Evolutionary conservation across 2,888 invertebrate genomes (phyloP), one percentile per base, ranked within the genome.

Genomic region (Thalpophila matura): DNA sequence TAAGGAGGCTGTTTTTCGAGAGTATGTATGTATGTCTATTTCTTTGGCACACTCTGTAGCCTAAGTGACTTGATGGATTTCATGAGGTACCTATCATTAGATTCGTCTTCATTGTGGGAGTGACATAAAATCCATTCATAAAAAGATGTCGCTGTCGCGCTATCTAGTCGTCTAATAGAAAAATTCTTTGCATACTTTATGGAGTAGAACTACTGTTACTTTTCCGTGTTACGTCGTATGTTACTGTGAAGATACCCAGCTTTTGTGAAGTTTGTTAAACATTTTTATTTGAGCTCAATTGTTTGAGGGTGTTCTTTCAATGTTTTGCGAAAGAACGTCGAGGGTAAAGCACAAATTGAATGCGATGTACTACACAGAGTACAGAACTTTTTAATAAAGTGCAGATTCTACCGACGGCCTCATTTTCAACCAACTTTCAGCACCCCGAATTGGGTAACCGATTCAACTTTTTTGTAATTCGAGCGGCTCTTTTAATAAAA

Each of bases 251-350:
- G 49, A 58, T 50, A 50, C 38, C 55, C 35, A 58, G 58, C 65
- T 71, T 47, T 63, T 51, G 51, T 40, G 42, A 16, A 60, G 33
- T 72, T 63, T 49, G 73, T 60, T 68, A 49, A 65, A 65, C 65
- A 59, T 71, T 71, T 66, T 71, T 71, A 71, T 71, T 71, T 53
- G 56, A 71, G 59, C 59, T 71, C 71, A 69, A 69, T 68, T 68
- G 69, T 68, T 68, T 62, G 50, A 56, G 26, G 37, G 51, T 42
- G 56, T 53, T 68, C 55, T 56, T 62, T 69, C 47, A 42, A 51
- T 60, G 70, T 69, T 69, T 62, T 56, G 29, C 56, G 55, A 56
- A 55, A 61, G 35, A 67, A 29, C 18, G 35, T 33, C 33, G 22
- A 68, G 50, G 12, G 40, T 50, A 22, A 27, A 54, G 31, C 31